phyloP scores from a whole-genome alignment of 2,888 invertebrate genomes.

The Erynnis tages region DNA sequence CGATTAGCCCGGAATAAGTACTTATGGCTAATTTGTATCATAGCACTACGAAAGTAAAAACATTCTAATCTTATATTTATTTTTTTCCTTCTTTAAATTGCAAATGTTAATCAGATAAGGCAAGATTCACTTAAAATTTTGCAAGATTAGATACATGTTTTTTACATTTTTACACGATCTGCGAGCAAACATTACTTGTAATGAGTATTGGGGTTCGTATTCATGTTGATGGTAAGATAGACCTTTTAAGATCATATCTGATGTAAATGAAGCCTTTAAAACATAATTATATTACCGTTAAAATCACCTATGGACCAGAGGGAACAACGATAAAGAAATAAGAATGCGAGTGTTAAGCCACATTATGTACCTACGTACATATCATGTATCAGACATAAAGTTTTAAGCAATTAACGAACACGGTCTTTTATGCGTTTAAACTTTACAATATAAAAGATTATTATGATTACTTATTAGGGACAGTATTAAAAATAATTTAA shows the following conservation, averaged over 20 bases:
- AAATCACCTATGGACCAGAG: background rate
- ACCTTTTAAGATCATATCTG: constrained; percentile 3
- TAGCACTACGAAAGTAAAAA: no score
- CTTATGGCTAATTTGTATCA: no score
- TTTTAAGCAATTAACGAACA: no score
- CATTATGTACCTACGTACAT: no score
- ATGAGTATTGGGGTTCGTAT: constrained; percentile 3
- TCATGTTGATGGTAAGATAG: constrained; percentile 4
- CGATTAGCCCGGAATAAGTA: no score
- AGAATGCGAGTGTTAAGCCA: background rate
- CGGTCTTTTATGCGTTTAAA: no score
- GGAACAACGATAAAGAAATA: background rate
- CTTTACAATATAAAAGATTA: no score
- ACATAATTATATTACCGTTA: background rate
- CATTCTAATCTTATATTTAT: no score
- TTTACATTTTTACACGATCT: constrained; percentile 3
- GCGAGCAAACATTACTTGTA: background rate
- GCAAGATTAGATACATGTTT: constrained; percentile 8
- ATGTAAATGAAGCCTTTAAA: constrained; percentile 9
- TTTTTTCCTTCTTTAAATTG: background rate
- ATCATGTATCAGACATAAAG: no score
- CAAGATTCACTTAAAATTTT: background rate
- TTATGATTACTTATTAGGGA: no score
- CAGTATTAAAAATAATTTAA: no score
- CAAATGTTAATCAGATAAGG: background rate